These are phyloP conservation scores for Caenorhabditis doughertyi DNA, from an alignment of 2,888 invertebrate genomes.

Conservation along the genomic window DNA sequence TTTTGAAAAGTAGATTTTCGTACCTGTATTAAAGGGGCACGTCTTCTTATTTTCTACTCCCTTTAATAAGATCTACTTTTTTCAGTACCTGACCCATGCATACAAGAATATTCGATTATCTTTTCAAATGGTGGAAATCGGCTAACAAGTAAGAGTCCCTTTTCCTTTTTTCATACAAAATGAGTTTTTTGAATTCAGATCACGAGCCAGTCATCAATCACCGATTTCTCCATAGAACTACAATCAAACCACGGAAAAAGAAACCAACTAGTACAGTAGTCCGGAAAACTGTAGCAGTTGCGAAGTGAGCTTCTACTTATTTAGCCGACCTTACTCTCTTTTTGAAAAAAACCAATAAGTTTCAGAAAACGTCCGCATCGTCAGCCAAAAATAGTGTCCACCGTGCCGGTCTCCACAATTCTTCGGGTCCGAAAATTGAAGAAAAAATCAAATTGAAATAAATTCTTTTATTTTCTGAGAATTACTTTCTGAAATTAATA, in stretches of 20 bases:
- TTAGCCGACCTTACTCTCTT: background rate
- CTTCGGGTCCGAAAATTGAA: conserved; percentile 20
- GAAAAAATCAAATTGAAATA: background rate
- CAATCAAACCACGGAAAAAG: background rate
- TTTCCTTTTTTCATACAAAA: background rate
- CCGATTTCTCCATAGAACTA: conserved; percentile 2
- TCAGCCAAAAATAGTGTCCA: conserved; percentile 24
- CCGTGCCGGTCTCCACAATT: background rate
- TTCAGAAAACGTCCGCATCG: conserved; percentile 10
- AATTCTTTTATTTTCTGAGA: too few relatives aligned
- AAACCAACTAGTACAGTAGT: background rate
- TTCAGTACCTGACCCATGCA: conserved; percentile 55
- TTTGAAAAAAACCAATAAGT: background rate
- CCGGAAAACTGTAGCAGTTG: background rate
- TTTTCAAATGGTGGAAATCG: conserved; percentile 53
- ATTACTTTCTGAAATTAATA: background rate
- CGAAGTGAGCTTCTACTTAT: background rate
- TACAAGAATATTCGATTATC: conserved; percentile 47
- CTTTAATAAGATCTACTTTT: background rate
- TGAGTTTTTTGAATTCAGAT: background rate
- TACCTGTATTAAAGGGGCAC: too few relatives aligned
- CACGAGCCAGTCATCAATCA: background rate
- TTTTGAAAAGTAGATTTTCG: background rate
- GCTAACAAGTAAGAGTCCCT: conserved; percentile 8
- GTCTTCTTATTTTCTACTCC: too few relatives aligned